phyloP scores from a whole-genome alignment of 2,797 vertebrate genomes.

The Amphiprion clarkii region DNA sequence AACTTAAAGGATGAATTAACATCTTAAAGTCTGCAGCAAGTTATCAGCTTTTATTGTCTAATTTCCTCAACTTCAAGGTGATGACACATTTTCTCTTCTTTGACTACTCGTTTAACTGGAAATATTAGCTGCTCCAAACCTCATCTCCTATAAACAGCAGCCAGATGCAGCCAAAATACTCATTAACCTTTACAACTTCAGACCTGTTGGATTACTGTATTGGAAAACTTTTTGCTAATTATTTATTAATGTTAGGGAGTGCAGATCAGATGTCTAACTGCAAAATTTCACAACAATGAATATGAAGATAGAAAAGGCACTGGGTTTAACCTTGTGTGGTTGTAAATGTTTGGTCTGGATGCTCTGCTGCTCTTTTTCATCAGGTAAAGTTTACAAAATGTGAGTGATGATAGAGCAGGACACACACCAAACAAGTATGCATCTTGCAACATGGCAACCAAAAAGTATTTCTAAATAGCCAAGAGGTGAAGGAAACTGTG shows the following conservation, averaged over 20 bases:
- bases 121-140: not conserved
- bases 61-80: not conserved
- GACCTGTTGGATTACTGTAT: not conserved
- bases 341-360: not conserved
- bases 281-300: not conserved
- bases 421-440: too few relatives aligned
- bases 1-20: too few relatives aligned
- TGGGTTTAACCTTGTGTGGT: not conserved
- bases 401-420: too few relatives aligned
- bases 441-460: too few relatives aligned
- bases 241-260: slow-evolving; percentile 12
- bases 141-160: slow-evolving; percentile 1
- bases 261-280: not conserved
- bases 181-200: slow-evolving; percentile 7
- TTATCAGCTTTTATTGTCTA: too few relatives aligned
- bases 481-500: too few relatives aligned
- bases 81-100: not conserved
- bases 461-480: too few relatives aligned
- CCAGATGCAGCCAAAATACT: slow-evolving; percentile 2
- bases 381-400: too few relatives aligned
- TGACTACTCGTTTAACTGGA: too few relatives aligned
- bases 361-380: too few relatives aligned
- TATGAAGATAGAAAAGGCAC: not conserved
- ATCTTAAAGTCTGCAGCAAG: too few relatives aligned
- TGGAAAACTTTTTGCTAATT: not conserved